These are phyloP conservation scores for Sipha maydis DNA, from an alignment of 2,888 invertebrate species.

Conservation along the genomic window DNA sequence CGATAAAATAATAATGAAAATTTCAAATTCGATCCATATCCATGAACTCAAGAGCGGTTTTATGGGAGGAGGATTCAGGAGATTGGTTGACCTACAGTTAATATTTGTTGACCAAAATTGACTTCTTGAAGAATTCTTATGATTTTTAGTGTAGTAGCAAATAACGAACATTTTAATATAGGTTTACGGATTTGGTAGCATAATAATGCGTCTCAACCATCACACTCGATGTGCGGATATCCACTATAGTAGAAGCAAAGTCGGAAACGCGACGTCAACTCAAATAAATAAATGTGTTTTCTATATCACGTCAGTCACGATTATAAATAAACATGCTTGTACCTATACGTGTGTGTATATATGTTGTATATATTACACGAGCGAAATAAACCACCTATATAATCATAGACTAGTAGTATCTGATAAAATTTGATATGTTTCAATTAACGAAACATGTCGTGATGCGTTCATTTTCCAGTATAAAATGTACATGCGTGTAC, in stretches of 20 bases:
- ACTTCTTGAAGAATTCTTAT: no score
- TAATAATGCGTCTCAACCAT: conserved; percentile 23
- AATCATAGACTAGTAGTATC: conserved; percentile 1
- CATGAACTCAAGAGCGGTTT: no score
- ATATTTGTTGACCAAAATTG: no score
- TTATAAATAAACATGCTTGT: not conserved
- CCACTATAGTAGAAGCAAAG: not conserved
- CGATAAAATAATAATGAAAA: not conserved
- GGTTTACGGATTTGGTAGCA: conserved; percentile 7
- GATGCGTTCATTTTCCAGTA: not conserved
- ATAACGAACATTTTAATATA: not conserved
- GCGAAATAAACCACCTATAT: not conserved
- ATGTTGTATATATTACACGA: not conserved
- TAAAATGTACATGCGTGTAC: not conserved
- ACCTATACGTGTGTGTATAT: not conserved
- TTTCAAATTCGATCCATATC: no score
- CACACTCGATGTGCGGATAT: not conserved
- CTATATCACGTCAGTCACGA: not conserved
- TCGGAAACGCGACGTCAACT: conserved; percentile 54
- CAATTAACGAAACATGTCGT: conserved; percentile 11
- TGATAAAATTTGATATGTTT: not conserved
- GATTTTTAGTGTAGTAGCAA: not conserved
- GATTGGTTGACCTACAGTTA: no score
- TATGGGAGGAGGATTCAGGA: no score
- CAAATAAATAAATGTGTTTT: conserved; percentile 12